Conservation (phyloP, 2,113 vertebrate species). For the Ginglymostoma cirratum region DNA sequence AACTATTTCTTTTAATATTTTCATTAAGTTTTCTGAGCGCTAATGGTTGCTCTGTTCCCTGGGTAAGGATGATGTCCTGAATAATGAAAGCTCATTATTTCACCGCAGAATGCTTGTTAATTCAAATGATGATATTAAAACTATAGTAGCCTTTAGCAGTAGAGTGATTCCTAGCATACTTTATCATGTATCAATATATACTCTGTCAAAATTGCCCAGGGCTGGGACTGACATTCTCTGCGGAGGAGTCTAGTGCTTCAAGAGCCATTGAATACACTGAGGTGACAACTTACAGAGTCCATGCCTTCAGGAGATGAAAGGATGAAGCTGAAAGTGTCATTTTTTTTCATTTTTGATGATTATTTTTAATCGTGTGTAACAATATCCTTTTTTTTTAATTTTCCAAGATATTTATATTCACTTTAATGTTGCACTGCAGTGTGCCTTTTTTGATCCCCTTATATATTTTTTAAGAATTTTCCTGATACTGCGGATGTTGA, state of each 20-base stretch:
- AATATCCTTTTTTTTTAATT: conserved; percentile 17
- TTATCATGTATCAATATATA: conserved; percentile 99
- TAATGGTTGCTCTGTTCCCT: conserved; percentile 98
- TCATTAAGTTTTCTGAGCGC: conserved; percentile 99
- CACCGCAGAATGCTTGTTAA: conserved; percentile 99
- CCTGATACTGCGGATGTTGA: not conserved
- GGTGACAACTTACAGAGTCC: conserved; percentile 94
- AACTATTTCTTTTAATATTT: conserved; percentile 99
- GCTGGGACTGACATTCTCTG: conserved; percentile 99
- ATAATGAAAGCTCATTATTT: conserved; percentile 99
- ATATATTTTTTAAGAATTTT: not conserved
- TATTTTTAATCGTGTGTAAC: conserved; percentile 22
- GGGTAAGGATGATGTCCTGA: conserved; percentile 99
- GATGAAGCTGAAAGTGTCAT: conserved; percentile 85
- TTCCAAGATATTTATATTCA: conserved; percentile 15
- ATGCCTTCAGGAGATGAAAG: conserved; percentile 83
- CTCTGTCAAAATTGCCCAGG: conserved; percentile 99
- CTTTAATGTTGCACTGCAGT: conserved; percentile 15
- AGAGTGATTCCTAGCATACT: conserved; percentile 99
- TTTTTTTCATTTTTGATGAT: conserved; percentile 30
- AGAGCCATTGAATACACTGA: conserved; percentile 86
- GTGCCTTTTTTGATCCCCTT: not conserved
- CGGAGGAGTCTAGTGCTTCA: conserved; percentile 93
- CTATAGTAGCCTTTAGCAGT: conserved; percentile 99
- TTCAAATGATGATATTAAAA: conserved; percentile 99